phyloP scores from a whole-genome alignment of 2,888 invertebrate species.

The Dicycla oo region DNA sequence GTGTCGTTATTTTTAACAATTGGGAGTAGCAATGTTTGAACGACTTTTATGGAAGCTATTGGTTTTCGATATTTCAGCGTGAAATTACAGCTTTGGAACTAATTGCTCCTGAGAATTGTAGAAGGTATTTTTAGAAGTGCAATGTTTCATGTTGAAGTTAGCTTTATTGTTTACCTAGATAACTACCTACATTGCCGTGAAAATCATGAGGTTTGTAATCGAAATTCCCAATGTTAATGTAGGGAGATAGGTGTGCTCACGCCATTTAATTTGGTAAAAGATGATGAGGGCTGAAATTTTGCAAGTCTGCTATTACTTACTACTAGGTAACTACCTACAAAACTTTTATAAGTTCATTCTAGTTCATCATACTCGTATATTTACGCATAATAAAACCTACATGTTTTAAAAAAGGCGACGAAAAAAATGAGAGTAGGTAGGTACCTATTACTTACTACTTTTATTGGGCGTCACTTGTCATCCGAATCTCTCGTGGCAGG shows the following conservation, averaged over 20 bases:
- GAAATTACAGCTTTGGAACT: conserved; percentile 12
- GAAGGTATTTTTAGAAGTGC: conserved; percentile 16
- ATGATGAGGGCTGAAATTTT: neutral
- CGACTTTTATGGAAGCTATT: conserved; percentile 14
- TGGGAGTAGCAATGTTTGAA: conserved; percentile 15
- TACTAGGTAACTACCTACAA: too few relatives aligned
- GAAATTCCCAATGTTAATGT: too few relatives aligned
- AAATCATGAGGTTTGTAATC: too few relatives aligned
- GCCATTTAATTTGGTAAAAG: too few relatives aligned
- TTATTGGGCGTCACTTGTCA: conserved; percentile 31
- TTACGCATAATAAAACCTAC: too few relatives aligned
- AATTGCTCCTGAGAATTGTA: conserved; percentile 3
- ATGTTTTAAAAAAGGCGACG: neutral
- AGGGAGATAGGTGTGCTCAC: too few relatives aligned
- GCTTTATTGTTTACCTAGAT: neutral
- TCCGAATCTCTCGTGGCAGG: conserved; percentile 18
- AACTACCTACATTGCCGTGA: neutral
- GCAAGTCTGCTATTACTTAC: too few relatives aligned
- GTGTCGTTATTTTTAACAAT: conserved; percentile 22
- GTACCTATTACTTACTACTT: neutral
- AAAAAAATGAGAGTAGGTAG: neutral
- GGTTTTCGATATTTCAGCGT: conserved; percentile 34
- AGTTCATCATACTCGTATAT: too few relatives aligned
- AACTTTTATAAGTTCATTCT: neutral
- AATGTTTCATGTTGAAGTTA: conserved; percentile 5